phyloP scores from a whole-genome alignment of 2,113 vertebrate genomes.

The Bubo blakistoni region DNA sequence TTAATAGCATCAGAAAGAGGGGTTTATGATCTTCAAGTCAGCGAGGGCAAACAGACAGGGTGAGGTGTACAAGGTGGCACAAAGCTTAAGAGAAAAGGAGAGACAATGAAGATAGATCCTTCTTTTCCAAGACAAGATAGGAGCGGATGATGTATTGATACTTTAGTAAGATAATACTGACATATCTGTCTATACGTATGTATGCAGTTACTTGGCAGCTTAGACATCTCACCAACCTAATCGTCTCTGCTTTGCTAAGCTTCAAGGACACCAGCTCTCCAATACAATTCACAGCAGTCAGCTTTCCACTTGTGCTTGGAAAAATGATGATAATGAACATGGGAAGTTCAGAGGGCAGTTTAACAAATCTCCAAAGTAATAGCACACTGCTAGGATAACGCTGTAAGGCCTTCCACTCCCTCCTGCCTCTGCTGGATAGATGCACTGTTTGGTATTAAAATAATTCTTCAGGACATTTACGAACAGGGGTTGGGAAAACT shows the following conservation, averaged over 20 bases:
- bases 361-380: not conserved
- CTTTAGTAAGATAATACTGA: not conserved
- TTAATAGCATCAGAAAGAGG: not conserved
- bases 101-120: not conserved
- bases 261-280: not conserved
- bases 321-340: not conserved
- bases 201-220: not conserved
- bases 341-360: not conserved
- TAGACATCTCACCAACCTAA: not conserved
- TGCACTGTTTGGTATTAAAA: not conserved
- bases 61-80: not conserved
- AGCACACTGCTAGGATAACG: not conserved
- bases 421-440: not conserved
- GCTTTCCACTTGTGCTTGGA: not conserved
- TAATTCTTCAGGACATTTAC: not conserved
- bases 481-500: not conserved
- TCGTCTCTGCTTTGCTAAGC: not conserved
- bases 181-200: not conserved
- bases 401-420: not conserved
- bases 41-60: not conserved
- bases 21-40: not conserved
- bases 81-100: not conserved
- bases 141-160: not conserved
- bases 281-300: not conserved
- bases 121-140: not conserved